Conservation (phyloP, 2,113 vertebrate species). For the Psephotus haematonotus region DNA sequence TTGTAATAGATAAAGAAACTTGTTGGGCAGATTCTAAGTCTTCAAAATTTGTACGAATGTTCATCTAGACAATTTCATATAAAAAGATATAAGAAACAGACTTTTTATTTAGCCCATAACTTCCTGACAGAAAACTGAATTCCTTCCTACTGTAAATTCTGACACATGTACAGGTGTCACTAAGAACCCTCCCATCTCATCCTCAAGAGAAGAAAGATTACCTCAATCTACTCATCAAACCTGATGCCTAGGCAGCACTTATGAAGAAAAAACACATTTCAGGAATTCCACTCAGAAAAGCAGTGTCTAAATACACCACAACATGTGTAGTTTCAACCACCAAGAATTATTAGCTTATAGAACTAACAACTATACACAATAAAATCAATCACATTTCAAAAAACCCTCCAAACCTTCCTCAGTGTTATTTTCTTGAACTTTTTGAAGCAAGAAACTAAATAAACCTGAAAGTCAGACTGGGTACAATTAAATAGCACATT, state of each 20-base stretch:
- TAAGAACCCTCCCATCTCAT: background rate
- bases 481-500: background rate
- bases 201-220: conserved; percentile 3
- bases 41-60: background rate
- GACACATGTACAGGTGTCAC: background rate
- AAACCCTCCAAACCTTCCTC: background rate
- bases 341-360: background rate
- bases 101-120: background rate
- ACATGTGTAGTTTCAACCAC: background rate
- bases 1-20: background rate
- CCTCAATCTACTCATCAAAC: conserved; percentile 10
- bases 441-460: background rate
- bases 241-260: background rate
- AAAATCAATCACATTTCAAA: background rate
- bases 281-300: background rate
- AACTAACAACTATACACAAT: background rate
- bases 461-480: background rate
- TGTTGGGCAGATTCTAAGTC: background rate
- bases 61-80: background rate
- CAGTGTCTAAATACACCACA: conserved; percentile 13
- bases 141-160: background rate
- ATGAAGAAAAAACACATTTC: background rate
- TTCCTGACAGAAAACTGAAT: background rate
- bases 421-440: background rate
- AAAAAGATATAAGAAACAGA: background rate